These are phyloP conservation scores for Lepidurus apus DNA, from an alignment of 1,140 invertebrate species.

Conservation along the genomic window DNA sequence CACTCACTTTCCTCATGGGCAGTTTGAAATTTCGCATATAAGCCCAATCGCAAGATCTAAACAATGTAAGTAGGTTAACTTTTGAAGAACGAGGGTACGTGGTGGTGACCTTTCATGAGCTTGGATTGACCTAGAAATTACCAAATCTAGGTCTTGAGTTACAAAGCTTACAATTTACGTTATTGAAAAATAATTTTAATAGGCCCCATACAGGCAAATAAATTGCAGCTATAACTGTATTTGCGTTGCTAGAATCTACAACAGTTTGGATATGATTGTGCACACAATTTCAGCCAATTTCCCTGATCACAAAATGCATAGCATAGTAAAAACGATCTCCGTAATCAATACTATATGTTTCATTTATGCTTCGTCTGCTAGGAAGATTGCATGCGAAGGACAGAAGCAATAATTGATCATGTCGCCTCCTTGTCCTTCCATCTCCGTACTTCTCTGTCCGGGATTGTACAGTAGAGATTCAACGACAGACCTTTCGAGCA, in stretches of 20 bases:
- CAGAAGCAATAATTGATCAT: background rate
- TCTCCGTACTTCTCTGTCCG: background rate
- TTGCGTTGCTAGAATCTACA: no score
- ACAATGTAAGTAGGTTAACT: background rate
- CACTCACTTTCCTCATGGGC: background rate
- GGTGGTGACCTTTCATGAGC: background rate
- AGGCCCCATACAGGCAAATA: no score
- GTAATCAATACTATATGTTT: background rate
- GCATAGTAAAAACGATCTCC: background rate
- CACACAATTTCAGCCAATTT: background rate
- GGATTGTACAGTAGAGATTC: background rate
- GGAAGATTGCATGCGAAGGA: conserved; percentile 14
- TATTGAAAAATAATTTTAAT: no score
- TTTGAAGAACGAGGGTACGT: background rate
- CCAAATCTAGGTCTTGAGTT: background rate
- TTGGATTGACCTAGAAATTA: background rate
- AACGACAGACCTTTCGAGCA: background rate
- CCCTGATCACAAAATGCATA: background rate
- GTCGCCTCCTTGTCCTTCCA: background rate
- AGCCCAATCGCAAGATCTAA: background rate
- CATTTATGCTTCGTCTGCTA: background rate
- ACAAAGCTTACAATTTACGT: no score
- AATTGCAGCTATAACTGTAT: no score
- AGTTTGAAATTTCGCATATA: background rate
- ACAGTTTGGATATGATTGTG: no score